Base-by-base conservation (phyloP, 53 echinoderm and acorn worm species). In the Stichopus horrens region DNA sequence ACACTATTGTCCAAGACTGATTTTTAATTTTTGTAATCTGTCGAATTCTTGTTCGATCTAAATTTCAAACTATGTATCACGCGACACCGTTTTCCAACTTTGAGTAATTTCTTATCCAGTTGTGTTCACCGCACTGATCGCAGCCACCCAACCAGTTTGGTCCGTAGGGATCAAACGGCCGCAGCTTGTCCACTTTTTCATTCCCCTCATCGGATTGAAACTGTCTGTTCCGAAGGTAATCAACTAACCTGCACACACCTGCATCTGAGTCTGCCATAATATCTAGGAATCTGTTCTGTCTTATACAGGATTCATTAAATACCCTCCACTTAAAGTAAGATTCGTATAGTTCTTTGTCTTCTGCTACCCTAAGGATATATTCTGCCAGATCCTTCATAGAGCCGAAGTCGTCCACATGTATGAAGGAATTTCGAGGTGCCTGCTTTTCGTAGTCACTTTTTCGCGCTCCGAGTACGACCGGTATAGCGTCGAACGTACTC, bases 401-500 rank as follows among this genome's bases (percentile, higher is more conserved):
- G n/a, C 63, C 87, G 76, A 91, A 93, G 21, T 93, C 89, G 37
- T 91, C 89, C 21, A 87, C 91, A 54, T 93, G 87, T 18, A 93
- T 93, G 54, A 81, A 93, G 0, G 93, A 93, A 52, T 89, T 89
- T 4, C 86, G 89, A 10, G 93, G 93, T 16, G 91, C 93, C 1
- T 73, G 56, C 57, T 73, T 63, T 16, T 58, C 65, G 83, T 90
- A 93, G 57, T 89, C 86, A 7, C 9, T 59, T 56, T 79, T 89
- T 4, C 75, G 82, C n/a, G 93, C 89, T 10, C 93, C 93, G 53
- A 91, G 85, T 5, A 93, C 93, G 53, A 93, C 89, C 0, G 93
- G 93, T 23, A 93, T 89, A 14, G 86, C 91, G 7, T 75, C 89
- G 58, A 88, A 83, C 19, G 37, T 51, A 54, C 79, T 74, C 5